Evolutionary conservation across 2,113 vertebrate species (phyloP).

Genomic region (Crypturellus undulatus): DNA sequence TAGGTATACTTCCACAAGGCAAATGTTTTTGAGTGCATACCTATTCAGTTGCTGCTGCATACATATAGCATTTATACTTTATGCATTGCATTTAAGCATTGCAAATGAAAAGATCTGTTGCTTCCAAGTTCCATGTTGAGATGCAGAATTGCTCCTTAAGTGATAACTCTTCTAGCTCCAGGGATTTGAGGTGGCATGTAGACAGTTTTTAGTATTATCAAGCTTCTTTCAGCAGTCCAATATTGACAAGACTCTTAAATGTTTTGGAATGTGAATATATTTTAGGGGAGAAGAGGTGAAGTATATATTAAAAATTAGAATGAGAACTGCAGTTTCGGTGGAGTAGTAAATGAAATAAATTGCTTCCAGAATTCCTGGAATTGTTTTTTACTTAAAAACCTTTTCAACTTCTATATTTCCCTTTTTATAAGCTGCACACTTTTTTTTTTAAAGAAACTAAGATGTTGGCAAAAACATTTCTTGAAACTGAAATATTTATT

Average conservation of each 20-base stretch:
- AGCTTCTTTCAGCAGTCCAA: slow-evolving; percentile 69
- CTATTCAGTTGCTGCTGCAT: slow-evolving; percentile 73
- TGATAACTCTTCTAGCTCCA: slow-evolving; percentile 29
- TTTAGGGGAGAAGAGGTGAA: neutral
- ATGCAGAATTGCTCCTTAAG: slow-evolving; percentile 55
- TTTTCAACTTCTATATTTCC: neutral
- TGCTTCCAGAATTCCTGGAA: neutral
- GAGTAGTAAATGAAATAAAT: neutral
- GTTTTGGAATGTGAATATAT: neutral
- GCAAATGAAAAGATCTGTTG: slow-evolving; percentile 70
- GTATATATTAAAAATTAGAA: neutral
- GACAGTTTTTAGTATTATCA: slow-evolving; percentile 43
- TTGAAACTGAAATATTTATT: neutral
- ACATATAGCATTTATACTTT: slow-evolving; percentile 70
- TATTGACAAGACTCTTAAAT: slow-evolving; percentile 16
- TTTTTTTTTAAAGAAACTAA: neutral
- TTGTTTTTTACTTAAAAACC: neutral
- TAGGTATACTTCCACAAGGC: slow-evolving; percentile 59
- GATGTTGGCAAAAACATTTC: neutral
- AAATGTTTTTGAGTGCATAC: slow-evolving; percentile 69
- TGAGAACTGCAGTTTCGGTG: neutral
- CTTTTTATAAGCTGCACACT: neutral
- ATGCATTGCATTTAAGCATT: slow-evolving; percentile 63
- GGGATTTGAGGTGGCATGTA: slow-evolving; percentile 35
- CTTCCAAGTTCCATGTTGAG: slow-evolving; percentile 67